A percentile compares a stretch with the other conserved stretches of the same genome.
These are phyloP conservation scores for Orchesellides sinensis DNA, from an alignment of 2,888 invertebrate genomes.

Conservation along the genomic window DNA sequence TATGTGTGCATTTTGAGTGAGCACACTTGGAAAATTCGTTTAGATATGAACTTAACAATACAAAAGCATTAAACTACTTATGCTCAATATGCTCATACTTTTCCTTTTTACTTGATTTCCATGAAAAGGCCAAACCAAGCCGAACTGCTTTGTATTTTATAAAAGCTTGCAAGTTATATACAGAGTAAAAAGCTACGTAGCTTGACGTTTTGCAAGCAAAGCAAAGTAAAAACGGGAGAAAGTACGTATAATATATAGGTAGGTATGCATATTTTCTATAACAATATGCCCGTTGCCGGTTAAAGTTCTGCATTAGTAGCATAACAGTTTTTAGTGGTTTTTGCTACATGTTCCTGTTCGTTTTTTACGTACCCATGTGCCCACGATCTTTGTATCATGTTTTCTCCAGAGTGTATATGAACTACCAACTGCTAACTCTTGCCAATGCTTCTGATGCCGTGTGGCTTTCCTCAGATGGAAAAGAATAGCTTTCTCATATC, in stretches of 20 bases:
- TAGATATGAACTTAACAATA: constrained; percentile 31
- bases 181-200: constrained; percentile 7
- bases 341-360: constrained; percentile 27
- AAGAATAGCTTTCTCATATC: constrained; percentile 43
- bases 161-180: constrained; percentile 21
- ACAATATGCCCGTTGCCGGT: too few species aligned
- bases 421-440: constrained; percentile 26
- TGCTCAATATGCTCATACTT: constrained; percentile 23
- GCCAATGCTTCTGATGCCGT: background rate
- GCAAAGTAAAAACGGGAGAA: background rate
- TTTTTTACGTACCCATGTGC: constrained; percentile 46
- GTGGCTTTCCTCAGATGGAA: constrained; percentile 3
- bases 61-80: constrained; percentile 36
- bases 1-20: background rate
- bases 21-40: too few species aligned
- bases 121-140: constrained; percentile 27
- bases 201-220: constrained; percentile 20
- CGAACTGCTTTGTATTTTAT: constrained; percentile 35
- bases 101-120: constrained; percentile 45
- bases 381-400: constrained; percentile 42
- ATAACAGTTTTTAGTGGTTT: too few species aligned
- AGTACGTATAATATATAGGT: too few species aligned
- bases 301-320: too few species aligned
- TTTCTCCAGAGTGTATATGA: constrained; percentile 48
- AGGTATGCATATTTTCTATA: too few species aligned